A percentile compares a stretch with the other conserved stretches of the same genome.
phyloP scores from a whole-genome alignment of 2,797 vertebrate species.

The Cuculus canorus region DNA sequence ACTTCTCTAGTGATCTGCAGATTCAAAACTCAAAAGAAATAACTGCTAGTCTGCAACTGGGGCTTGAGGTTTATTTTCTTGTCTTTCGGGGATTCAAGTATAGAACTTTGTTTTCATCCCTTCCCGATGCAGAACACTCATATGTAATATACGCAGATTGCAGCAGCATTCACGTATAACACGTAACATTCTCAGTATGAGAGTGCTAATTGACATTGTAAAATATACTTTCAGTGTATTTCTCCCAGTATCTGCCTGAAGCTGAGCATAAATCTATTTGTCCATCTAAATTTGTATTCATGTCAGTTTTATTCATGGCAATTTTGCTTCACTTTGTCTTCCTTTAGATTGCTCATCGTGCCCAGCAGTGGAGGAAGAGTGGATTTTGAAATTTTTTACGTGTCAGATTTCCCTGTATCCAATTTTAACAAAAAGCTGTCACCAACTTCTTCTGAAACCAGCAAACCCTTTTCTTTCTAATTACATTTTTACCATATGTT shows the following conservation, averaged over 20 bases:
- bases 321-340: constrained; percentile 11
- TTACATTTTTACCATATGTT: constrained; percentile 74
- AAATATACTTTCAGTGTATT: not conserved
- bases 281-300: not conserved
- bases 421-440: constrained; percentile 64
- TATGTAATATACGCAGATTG: not conserved
- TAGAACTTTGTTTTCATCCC: not conserved
- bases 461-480: constrained; percentile 63
- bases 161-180: not conserved
- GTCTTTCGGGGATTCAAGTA: not conserved
- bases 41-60: not conserved
- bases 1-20: not conserved
- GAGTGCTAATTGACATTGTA: not conserved
- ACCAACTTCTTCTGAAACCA: constrained; percentile 53
- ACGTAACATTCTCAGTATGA: not conserved
- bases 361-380: not conserved
- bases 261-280: not conserved
- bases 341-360: not conserved
- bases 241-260: not conserved
- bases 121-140: not conserved
- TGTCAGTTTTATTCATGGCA: constrained; percentile 5
- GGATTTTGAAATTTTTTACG: not conserved
- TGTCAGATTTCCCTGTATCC: constrained; percentile 58
- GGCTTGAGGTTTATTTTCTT: not conserved
- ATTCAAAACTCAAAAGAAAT: not conserved